phyloP scores from a whole-genome alignment of 2,888 invertebrate species.

The Tenodera sinensis region DNA sequence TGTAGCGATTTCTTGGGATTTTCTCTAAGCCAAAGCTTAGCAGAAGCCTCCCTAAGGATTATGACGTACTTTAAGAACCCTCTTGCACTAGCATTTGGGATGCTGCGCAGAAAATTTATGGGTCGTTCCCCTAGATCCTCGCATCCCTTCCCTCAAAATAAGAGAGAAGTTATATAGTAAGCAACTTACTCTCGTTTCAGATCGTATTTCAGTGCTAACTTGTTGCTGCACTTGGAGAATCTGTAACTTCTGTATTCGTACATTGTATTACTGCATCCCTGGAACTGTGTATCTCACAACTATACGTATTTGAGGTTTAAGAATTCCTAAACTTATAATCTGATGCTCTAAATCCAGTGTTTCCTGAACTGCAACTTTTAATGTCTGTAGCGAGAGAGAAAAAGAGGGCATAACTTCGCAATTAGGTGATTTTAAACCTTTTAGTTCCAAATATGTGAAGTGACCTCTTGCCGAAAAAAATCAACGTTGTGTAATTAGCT shows the following conservation, averaged over 20 bases:
- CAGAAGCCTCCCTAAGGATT: background rate
- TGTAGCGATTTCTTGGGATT: background rate
- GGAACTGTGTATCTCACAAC: too few species aligned
- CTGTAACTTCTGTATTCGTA: background rate
- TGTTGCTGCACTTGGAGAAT: background rate
- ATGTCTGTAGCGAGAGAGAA: too few species aligned
- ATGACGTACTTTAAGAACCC: background rate
- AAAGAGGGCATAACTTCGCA: too few species aligned
- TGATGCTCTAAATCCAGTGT: too few species aligned
- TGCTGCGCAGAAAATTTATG: background rate
- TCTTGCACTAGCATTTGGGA: background rate
- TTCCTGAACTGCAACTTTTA: too few species aligned
- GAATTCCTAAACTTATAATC: background rate
- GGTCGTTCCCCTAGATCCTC: background rate
- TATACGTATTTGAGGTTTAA: background rate
- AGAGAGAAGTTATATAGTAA: background rate
- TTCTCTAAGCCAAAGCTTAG: background rate
- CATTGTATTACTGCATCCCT: background rate
- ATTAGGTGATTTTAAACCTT: too few species aligned
- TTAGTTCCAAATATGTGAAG: too few species aligned
- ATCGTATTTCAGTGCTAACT: background rate
- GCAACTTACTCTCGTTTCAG: background rate
- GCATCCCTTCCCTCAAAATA: background rate
- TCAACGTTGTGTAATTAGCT: too few species aligned
- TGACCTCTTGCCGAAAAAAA: too few species aligned